Evolutionary conservation across 2,797 vertebrate species (phyloP).

Genomic region (Sebastes alutus): DNA sequence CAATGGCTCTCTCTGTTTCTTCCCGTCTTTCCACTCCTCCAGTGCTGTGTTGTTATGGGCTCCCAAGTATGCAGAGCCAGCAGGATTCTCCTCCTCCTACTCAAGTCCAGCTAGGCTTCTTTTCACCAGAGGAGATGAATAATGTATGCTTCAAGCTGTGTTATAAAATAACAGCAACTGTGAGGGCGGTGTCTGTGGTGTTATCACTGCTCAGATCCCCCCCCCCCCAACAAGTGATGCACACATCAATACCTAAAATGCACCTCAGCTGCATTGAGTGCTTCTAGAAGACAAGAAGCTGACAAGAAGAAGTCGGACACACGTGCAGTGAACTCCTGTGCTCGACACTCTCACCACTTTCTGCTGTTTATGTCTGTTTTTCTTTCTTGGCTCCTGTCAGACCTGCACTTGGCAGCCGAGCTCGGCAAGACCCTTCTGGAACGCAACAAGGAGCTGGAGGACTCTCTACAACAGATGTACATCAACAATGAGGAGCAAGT

Average conservation of each 20-base stretch:
- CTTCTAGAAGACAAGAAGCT: not conserved
- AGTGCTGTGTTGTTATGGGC: conserved; percentile 10
- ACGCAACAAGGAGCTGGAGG: conserved; percentile 97
- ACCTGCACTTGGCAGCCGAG: conserved; percentile 96
- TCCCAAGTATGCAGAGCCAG: conserved; percentile 28
- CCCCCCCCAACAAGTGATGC: not conserved
- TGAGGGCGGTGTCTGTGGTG: not conserved
- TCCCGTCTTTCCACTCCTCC: conserved; percentile 11
- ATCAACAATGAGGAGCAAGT: conserved; percentile 97
- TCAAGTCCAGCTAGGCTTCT: not conserved
- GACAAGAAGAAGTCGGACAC: not conserved
- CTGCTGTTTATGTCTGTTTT: not conserved
- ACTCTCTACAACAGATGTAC: conserved; percentile 97
- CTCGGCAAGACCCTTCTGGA: conserved; percentile 97
- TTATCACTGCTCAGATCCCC: not conserved
- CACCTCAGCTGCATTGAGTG: not conserved
- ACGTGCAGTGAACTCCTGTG: not conserved
- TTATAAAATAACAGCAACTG: conserved; percentile 17
- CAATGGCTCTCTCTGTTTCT: conserved; percentile 43
- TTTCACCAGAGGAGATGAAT: conserved; percentile 44
- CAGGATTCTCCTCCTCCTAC: conserved; percentile 20
- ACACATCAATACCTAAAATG: not conserved
- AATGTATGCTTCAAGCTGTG: conserved; percentile 44
- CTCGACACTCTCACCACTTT: not conserved
- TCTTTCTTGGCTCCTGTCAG: conserved; percentile 68